Conservation (phyloP, 2,113 vertebrate genomes). For the Amphiprion ocellaris region DNA sequence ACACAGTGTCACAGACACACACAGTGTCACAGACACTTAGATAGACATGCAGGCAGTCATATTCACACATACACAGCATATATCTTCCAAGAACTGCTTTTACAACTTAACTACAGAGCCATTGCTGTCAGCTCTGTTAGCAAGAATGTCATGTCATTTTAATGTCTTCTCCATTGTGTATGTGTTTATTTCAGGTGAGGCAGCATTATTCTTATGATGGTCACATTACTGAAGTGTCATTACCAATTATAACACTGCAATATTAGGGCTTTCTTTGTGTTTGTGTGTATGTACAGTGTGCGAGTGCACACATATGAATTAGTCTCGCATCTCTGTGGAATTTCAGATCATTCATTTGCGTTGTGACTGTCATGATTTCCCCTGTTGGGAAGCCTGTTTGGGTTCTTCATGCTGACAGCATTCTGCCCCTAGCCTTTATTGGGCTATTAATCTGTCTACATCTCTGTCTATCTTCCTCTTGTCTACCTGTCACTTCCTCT, state of each 20-base stretch:
- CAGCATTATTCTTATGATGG: slow-evolving; percentile 35
- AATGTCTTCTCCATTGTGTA: slow-evolving; percentile 18
- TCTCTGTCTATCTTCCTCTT: slow-evolving; percentile 12
- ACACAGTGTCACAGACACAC: not conserved
- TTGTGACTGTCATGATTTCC: slow-evolving; percentile 39
- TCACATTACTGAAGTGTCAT: slow-evolving; percentile 45
- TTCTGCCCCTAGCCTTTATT: slow-evolving; percentile 27
- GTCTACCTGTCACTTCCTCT: slow-evolving; percentile 21
- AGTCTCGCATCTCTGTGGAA: slow-evolving; percentile 32
- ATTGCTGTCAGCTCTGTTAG: slow-evolving; percentile 18
- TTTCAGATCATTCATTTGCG: slow-evolving; percentile 39
- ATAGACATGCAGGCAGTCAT: slow-evolving; percentile 19
- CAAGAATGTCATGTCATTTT: slow-evolving; percentile 28
- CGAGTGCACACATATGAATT: slow-evolving; percentile 27
- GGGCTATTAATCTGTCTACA: slow-evolving; percentile 42
- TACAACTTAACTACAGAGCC: slow-evolving; percentile 10
- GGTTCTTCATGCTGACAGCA: slow-evolving; percentile 29
- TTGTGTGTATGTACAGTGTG: not conserved
- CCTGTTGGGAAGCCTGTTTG: slow-evolving; percentile 41
- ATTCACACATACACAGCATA: not conserved
- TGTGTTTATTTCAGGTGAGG: slow-evolving; percentile 32
- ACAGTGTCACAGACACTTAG: not conserved
- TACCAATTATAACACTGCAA: slow-evolving; percentile 30
- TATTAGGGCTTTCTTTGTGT: slow-evolving; percentile 20
- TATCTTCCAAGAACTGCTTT: slow-evolving; percentile 27